phyloP scores from a whole-genome alignment of 2,797 vertebrate genomes.

The Sebastes variabilis region DNA sequence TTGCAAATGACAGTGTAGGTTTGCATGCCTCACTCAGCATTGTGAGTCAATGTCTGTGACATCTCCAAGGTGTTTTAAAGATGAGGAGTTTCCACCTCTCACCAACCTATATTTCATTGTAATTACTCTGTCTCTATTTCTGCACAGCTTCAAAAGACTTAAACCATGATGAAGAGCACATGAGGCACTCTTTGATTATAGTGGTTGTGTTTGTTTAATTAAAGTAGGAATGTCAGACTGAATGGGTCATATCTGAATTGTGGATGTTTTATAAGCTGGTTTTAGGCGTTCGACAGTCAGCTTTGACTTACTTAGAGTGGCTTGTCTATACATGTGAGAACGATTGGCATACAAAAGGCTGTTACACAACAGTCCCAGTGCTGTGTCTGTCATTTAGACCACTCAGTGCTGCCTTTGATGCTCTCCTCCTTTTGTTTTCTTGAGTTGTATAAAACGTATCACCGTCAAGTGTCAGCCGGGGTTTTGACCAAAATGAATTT shows the following conservation, averaged over 20 bases:
- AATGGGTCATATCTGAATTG: constrained; percentile 51
- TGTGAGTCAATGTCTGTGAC: constrained; percentile 55
- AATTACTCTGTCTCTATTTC: constrained; percentile 72
- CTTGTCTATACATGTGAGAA: constrained; percentile 53
- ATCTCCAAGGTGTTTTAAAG: constrained; percentile 43
- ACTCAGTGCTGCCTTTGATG: constrained; percentile 28
- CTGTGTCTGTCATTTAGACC: constrained; percentile 46
- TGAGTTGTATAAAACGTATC: background rate
- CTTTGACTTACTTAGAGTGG: constrained; percentile 13
- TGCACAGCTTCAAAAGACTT: constrained; percentile 64
- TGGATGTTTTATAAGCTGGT: constrained; percentile 54
- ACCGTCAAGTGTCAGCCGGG: background rate
- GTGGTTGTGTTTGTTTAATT: constrained; percentile 60
- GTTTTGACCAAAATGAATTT: background rate
- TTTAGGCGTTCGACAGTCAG: constrained; percentile 41
- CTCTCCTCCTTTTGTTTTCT: constrained; percentile 11
- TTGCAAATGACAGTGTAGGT: constrained; percentile 49
- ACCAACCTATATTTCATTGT: constrained; percentile 64
- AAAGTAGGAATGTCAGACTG: constrained; percentile 55
- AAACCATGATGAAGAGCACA: constrained; percentile 36
- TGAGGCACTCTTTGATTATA: constrained; percentile 64
- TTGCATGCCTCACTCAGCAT: constrained; percentile 14
- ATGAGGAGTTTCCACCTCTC: constrained; percentile 71
- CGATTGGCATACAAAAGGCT: constrained; percentile 40
- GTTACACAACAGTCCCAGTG: constrained; percentile 23